phyloP scores from a whole-genome alignment of 2,888 invertebrate species.

The Diaphora mendica region DNA sequence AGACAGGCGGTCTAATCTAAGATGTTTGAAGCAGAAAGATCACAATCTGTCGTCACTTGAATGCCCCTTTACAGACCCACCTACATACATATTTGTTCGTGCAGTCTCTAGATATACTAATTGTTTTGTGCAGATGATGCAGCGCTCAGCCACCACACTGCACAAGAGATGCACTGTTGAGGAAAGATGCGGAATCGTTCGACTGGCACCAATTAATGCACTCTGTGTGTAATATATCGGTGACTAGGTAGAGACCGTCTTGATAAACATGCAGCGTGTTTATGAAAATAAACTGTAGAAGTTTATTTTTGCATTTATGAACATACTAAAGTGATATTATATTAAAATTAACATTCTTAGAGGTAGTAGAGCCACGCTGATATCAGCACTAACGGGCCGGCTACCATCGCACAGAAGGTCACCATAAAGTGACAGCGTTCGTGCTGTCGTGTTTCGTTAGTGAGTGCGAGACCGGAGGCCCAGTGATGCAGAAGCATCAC shows the following conservation, averaged over 20 bases:
- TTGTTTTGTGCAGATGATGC: background rate
- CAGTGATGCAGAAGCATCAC: no score
- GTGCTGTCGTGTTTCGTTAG: no score
- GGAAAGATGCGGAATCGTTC: background rate
- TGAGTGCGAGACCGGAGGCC: no score
- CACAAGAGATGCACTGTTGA: background rate
- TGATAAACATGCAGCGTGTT: background rate
- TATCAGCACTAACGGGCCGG: no score
- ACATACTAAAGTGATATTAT: no score
- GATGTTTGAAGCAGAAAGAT: background rate
- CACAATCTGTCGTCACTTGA: background rate
- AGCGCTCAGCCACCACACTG: background rate
- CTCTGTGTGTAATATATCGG: background rate
- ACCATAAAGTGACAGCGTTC: no score
- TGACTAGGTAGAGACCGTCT: background rate
- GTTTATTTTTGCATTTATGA: background rate
- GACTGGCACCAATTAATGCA: conserved; percentile 12
- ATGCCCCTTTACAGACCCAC: background rate
- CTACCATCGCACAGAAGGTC: no score
- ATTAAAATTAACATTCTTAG: no score
- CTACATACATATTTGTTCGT: background rate
- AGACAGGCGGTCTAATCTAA: background rate
- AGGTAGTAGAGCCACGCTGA: no score
- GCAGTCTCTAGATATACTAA: background rate
- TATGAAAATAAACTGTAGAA: background rate